phyloP scores from a whole-genome alignment of 2,888 invertebrate species.

The Drosophila testacea region DNA sequence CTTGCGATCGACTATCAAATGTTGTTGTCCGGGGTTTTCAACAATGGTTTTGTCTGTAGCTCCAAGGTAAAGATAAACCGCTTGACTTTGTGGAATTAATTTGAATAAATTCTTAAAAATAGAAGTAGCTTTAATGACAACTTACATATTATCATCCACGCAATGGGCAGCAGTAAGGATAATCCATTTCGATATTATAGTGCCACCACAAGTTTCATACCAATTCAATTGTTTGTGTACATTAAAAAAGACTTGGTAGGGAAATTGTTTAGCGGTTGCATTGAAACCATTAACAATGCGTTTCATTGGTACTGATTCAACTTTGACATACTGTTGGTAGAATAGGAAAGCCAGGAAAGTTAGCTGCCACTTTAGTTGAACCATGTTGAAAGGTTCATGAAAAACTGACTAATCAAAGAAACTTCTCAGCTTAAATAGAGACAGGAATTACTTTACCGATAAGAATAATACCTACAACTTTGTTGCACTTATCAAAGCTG shows the following conservation, averaged over 20 bases:
- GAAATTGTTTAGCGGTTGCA: slow-evolving; percentile 22
- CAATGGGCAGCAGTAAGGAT: slow-evolving; percentile 40
- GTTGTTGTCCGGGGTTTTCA: slow-evolving; percentile 24
- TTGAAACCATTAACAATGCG: slow-evolving; percentile 26
- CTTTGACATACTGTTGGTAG: neutral
- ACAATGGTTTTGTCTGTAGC: slow-evolving; percentile 1
- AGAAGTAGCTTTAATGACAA: neutral
- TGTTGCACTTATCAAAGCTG: no score
- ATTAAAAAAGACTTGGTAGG: slow-evolving; percentile 11
- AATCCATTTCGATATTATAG: slow-evolving; percentile 15
- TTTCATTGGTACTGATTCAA: neutral
- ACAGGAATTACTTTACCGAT: neutral
- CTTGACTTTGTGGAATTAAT: neutral
- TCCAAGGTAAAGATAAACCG: slow-evolving; percentile 15
- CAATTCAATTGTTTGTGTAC: no score
- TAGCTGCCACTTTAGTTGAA: neutral
- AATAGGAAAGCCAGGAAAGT: neutral
- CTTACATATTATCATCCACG: neutral
- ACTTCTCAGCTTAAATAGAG: neutral
- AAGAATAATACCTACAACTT: neutral
- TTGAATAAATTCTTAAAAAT: no score
- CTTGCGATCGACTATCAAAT: neutral
- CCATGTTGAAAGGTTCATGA: neutral
- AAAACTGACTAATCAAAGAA: neutral
- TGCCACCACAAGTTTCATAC: slow-evolving; percentile 14